Base-by-base conservation (phyloP, 2,797 vertebrate species). In the Hippoglossus hippoglossus region DNA sequence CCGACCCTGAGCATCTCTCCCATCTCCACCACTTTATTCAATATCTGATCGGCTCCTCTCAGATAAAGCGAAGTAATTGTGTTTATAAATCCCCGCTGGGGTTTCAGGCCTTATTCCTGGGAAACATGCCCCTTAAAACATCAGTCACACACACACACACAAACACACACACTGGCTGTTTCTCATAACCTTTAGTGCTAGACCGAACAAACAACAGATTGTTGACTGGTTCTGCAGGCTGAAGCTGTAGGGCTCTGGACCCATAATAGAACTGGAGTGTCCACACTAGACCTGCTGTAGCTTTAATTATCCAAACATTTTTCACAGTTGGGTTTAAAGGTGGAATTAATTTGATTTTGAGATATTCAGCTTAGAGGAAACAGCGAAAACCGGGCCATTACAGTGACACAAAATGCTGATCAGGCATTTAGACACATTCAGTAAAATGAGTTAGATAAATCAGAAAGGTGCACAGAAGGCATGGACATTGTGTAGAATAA, bases 11-110 rank as follows among this genome's bases (percentile, higher is more conserved):
- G 72, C 71, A 75, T 86, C 86, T 77, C 73, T 65, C 66, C 63
- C 75, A 78, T 79, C 84, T 66, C 74, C 52, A 34, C 67, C 73
- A 60, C 77, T 87, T 84, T 82, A 82, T 81, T 84, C 58, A 6
- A 79, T 81, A 88, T 92, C 84, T 85, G 81, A 91, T 89, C 44
- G 34, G 39, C 66, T 63, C 65, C 41, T 76, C 67, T 75, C 56
- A 89, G 90, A 91, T 87, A 78, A 85, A 79, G 69, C 63, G 46
- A 28, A 59, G 71, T 88, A 90, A 91, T 91, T 89, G 81, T 87
- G 82, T 90, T 87, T 89, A 82, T 73, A 81, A 85, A 85, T 85
- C 84, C 81, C 84, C 21, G 25, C 72, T 44, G 74, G 86, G 71
- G 61, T 65, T 83, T 85, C 75, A 56, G 71, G 47, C 79, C 68